Evolutionary conservation across 2,888 invertebrate genomes (phyloP), one percentile per base, ranked within the genome.

Genomic region (Lepidocyrtinus sp.): DNA sequence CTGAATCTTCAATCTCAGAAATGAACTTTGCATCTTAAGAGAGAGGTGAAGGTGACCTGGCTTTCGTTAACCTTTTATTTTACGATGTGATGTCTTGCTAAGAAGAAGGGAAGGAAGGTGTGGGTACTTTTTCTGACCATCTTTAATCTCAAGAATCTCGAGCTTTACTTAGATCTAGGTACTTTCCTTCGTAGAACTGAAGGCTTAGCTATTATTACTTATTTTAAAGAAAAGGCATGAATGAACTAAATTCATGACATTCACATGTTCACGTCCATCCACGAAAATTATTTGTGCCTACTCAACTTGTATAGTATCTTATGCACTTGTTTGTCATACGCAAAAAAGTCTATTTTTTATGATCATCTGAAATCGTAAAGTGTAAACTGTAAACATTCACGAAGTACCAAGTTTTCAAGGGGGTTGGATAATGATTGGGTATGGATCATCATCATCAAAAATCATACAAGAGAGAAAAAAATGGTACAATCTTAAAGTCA

Each of bases 191-290:
- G 25, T 46, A 75, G 68, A 61, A 75, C 65, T 62, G 68, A 50
- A 68, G 61, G 68, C 46, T n/a, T n/a, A 36, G 36, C 36, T 36
- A 36, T 36, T 36, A 70, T 70, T 64, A 76, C 70, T 68, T 9
- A 61, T 70, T 76, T 77, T 71, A 36, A 71, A 64, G 70, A 27
- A 71, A 64, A 76, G 69, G 63, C 64, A 63, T 59, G 75, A 75
- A 69, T 69, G 70, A 70, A 71, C 76, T 50, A 65, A 71, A 76
- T 76, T 76, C 76, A 64, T 71, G 76, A 76, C 71, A 76, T 76
- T 65, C 65, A 71, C 76, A 69, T 75, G 67, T 75, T 75, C 75
- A 50, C 68, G 50, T 75, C 67, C 65, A 75, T 75, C 12, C 36
- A 75, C 68, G 75, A 75, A 36, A 36, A 75, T 75, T 75, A 75